Evolutionary conservation across 2,797 vertebrate species (phyloP), one percentile per base, ranked within the genome.

Genomic region (Sebastes nivosus): DNA sequence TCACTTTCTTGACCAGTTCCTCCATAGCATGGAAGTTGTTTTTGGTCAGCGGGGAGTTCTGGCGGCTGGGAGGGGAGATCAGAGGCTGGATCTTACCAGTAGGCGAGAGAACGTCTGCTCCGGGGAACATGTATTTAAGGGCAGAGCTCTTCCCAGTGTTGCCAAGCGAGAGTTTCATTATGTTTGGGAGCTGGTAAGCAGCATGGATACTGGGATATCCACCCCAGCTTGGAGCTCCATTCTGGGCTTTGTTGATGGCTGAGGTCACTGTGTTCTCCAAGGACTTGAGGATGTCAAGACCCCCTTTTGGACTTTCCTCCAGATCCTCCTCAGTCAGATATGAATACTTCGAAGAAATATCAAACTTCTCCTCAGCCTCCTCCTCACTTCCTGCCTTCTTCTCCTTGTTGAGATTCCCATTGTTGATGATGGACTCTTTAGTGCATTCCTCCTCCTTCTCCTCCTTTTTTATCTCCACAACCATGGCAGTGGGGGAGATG

Each of bases 11-110:
- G 12, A 99, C 98, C 72, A 99, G 91, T 71, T 99, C 98, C 83
- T 99, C 99, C 98, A 99, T 99, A 68, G 98, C 98, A 0, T 99
- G 98, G 61, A 99, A 99, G 85, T 99, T 99, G 54, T 97, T 97
- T 96, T 98, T 99, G 85, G 97, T 94, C 89, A 98, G 92, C 0
- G 97, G 98, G 2, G 99, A 99, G 30, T 95, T 98, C 91, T 99
- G 99, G 84, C 96, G 97, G 89, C 96, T 97, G 7, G 97, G 95
- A 0, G 98, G 96, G 9, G 98, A 98, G 58, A 98, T 94, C 67
- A 99, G 90, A 4, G 96, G 94, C 89, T 97, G 98, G 90, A 67
- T 97, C 94, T 99, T 99, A 64, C 79, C 71, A 2, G 93, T 96
- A 20, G 97, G 97, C 3, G 97, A 98, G 54, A 98, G 91, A 3